Base-by-base conservation (phyloP, 2,113 vertebrate genomes). In the Etheostoma spectabile region DNA sequence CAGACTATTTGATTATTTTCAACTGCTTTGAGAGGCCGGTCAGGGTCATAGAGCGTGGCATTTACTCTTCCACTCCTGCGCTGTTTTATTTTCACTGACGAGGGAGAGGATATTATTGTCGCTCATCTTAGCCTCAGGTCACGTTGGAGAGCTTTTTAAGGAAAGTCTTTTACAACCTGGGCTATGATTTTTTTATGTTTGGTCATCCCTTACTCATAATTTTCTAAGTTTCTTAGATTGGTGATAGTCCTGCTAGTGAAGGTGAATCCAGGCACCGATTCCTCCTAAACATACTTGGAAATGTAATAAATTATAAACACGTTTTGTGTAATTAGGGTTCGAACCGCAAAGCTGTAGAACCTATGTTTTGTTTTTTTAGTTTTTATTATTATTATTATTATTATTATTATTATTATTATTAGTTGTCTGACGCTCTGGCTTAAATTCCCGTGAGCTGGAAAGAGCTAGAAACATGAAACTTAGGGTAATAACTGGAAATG, bases 1-100 rank as follows among this genome's bases (percentile, higher is more conserved):
- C 88, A 62, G 57, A 61, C 42, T 51, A 8, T n/a, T n/a, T n/a
- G n/a, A n/a, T 89, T 90, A 89, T 67, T 86, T 67, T 85, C 59
- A 7, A 35, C 38, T 6, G 55, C 73, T 78, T 2, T 11, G 65
- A 79, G 75, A 79, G 46, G 70, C 22, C 3, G 3, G 22, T 7
- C 2, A 4, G 53, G 83, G 77, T 77, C 85, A 65, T 57, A 61
- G 79, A 66, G 67, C 42, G n/a, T 67, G 49, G 69, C 57, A 72
- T 89, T 78, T 68, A 52, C 70, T 80, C 55, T 42, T 24, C 27
- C 61, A 18, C 72, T 70, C 62, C 67, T 19, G 45, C 5, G 1
- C 14, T 1, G 8, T 4, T 57, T 35, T 63, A 38, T 57, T 59
- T 38, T 63, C 27, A 14, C 21, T 10, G 49, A 62, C 14, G 7